These are phyloP conservation scores for Polypterus bichir DNA, from an alignment of 2,113 vertebrate genomes.

Conservation along the genomic window DNA sequence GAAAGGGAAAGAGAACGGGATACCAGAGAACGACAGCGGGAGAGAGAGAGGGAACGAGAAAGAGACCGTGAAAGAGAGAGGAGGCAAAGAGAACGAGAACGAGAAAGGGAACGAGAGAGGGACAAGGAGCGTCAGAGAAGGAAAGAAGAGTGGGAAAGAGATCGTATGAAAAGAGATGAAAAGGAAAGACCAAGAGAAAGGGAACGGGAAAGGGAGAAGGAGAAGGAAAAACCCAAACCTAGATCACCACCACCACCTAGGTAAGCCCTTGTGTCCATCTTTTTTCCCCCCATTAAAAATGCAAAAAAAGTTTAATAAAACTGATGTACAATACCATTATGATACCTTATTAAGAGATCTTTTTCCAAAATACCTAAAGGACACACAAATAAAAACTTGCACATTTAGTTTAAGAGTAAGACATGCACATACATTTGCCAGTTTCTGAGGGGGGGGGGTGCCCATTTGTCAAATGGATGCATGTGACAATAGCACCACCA, in stretches of 20 bases:
- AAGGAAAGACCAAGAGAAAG: slow-evolving; percentile 41
- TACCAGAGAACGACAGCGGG: slow-evolving; percentile 30
- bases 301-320: no score
- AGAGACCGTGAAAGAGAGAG: slow-evolving; percentile 73
- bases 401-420: no score
- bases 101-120: slow-evolving; percentile 77
- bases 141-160: slow-evolving; percentile 64
- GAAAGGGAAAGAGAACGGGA: slow-evolving; percentile 58
- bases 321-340: no score
- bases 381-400: no score
- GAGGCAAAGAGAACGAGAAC: slow-evolving; percentile 66
- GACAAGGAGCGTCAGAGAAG: slow-evolving; percentile 81
- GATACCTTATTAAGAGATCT: no score
- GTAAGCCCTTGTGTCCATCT: slow-evolving; percentile 37
- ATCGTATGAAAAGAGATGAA: slow-evolving; percentile 53
- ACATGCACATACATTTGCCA: no score
- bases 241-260: slow-evolving; percentile 70
- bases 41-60: slow-evolving; percentile 57
- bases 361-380: no score
- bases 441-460: no score
- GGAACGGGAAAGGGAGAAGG: slow-evolving; percentile 75
- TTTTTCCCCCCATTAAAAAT: neutral
- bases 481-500: no score
- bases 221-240: slow-evolving; percentile 74
- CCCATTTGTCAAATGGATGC: no score